These are phyloP conservation scores for Lycaon pictus DNA, from an alignment of 2,113 vertebrate species.

Conservation along the genomic window DNA sequence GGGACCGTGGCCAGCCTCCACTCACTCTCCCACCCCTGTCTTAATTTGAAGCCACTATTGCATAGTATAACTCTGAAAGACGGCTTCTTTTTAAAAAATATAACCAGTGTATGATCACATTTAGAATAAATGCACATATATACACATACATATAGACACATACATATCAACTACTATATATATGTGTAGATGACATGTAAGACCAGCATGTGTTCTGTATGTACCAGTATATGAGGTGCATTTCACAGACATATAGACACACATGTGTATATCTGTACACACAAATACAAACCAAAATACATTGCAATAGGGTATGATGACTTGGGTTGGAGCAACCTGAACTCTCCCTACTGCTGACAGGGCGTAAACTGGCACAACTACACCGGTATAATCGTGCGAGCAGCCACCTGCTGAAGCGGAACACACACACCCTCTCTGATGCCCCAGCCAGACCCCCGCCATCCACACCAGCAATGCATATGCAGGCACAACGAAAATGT, in stretches of 20 bases:
- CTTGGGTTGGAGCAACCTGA: neutral
- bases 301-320: fast-evolving
- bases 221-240: fast-evolving
- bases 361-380: fast-evolving
- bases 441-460: fast-evolving
- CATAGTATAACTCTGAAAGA: neutral
- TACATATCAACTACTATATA: neutral
- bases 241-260: fast-evolving
- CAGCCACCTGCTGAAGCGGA: fast-evolving
- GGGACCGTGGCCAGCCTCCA: fast-evolving
- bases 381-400: fast-evolving
- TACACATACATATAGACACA: neutral
- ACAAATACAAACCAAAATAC: no score
- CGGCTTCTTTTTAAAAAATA: neutral
- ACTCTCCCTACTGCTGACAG: fast-evolving
- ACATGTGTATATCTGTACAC: neutral
- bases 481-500: fast-evolving
- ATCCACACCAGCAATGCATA: no score
- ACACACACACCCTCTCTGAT: fast-evolving
- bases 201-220: fast-evolving
- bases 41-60: neutral
- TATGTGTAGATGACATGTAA: no score
- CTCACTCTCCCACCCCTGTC: neutral
- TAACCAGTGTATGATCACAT: neutral
- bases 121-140: neutral